Base-by-base conservation (phyloP, 2,888 invertebrate species). In the Orthosia incerta region DNA sequence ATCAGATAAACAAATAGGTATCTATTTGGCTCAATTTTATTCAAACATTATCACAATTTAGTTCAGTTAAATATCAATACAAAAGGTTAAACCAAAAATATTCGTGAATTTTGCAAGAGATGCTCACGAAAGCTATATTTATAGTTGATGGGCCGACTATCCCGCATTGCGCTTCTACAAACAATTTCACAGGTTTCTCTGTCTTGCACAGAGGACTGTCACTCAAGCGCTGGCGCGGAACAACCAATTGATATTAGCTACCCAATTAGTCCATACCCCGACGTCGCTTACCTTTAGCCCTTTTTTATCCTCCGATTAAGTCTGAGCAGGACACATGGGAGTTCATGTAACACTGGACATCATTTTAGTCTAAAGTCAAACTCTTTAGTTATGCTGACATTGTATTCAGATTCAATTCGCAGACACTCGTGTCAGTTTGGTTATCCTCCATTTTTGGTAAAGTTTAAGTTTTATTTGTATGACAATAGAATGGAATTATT, bases 141-240 rank as follows among this genome's bases (percentile, higher is more conserved):
- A 80, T 83, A 83, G 86, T 86, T 85, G 88, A 87, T 86, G 86
- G 89, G 88, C 85, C 83, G 86, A 83, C 84, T 89, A 85, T 88
- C 87, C 90, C 91, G 88, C 90, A 91, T 89, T 92, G 91, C 91
- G 90, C 91, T 89, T 89, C 88, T 89, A 88, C 89, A 93, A 93
- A 92, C 92, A 92, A 91, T 90, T 91, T 90, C 89, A 90, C n/a
- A n/a, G n/a, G n/a, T n/a, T n/a, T n/a, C 92, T 91, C 90, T 89
- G 91, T 89, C 91, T 90, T 91, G 89, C 93, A 92, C 92, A 89
- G 92, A 95, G 95, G 94, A 93, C 93, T 94, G 95, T 95, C 95
- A 95, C 92, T 95, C 95, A 94, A 92, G 91, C 92, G 89, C 89
- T 92, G 92, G 93, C 90, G 91, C 89, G 93, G 93, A 94, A 93